Percentiles rank a stretch among this genome's conserved stretches.
Evolutionary conservation across 2,797 vertebrate species (phyloP).

Genomic region (Xenops minutus): DNA sequence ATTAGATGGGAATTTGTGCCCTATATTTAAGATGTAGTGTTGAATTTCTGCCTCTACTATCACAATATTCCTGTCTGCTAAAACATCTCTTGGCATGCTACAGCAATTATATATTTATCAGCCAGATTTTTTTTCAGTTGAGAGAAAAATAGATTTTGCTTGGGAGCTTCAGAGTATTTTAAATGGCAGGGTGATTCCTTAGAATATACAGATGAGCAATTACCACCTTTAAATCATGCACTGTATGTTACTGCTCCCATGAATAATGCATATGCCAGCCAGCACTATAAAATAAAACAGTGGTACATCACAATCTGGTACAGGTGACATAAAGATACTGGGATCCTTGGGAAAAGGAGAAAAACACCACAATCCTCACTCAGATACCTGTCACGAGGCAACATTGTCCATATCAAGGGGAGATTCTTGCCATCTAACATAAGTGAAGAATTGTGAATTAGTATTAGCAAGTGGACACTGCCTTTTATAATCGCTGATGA

Average conservation of each 20-base stretch:
- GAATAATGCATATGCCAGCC: not conserved
- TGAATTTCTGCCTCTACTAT: not conserved
- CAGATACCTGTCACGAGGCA: not conserved
- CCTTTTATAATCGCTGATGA: not conserved
- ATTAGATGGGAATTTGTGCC: not conserved
- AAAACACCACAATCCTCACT: not conserved
- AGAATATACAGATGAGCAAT: conserved; percentile 7
- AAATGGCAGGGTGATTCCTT: conserved; percentile 1
- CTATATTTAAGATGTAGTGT: not conserved
- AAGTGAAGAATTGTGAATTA: not conserved
- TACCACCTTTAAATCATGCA: not conserved
- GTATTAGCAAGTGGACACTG: not conserved
- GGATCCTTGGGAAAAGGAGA: not conserved
- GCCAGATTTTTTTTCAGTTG: not conserved
- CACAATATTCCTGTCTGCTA: conserved; percentile 5
- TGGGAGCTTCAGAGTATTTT: conserved; percentile 2
- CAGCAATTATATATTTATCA: conserved; percentile 14
- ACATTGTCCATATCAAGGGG: accelerated
- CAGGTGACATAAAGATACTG: not conserved
- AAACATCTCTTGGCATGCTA: not conserved
- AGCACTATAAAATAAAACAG: not conserved
- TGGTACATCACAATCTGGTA: not conserved
- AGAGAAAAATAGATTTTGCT: conserved; percentile 6
- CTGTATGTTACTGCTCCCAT: not conserved
- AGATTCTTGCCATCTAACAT: not conserved